Evolutionary conservation across 2,113 vertebrate species (phyloP).

Genomic region (Microcebus griseorufus): DNA sequence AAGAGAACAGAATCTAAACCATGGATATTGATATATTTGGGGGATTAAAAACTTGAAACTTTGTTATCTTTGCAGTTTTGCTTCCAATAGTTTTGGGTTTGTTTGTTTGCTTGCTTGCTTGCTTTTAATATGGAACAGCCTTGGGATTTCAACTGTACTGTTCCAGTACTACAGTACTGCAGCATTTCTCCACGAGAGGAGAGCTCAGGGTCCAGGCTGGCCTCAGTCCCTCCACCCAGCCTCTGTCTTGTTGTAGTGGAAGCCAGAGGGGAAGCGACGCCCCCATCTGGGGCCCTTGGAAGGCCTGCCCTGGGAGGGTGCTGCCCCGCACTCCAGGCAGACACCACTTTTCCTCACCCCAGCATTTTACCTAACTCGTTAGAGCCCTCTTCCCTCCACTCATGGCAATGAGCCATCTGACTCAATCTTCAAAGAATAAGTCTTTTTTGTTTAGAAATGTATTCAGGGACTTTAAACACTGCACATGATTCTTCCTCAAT

Average conservation of each 20-base stretch:
- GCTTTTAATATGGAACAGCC: not conserved
- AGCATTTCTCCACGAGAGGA: not conserved
- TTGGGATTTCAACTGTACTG: conserved; percentile 18
- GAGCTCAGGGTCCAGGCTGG: not conserved
- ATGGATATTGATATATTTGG: not conserved
- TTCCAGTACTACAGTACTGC: not conserved
- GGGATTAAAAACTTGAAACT: not conserved
- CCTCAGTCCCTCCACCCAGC: not conserved
- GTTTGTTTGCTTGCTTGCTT: not conserved
- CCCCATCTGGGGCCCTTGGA: not conserved
- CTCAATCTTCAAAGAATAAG: conserved; percentile 45
- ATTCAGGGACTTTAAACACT: not conserved
- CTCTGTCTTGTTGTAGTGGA: not conserved
- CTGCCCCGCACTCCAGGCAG: not conserved
- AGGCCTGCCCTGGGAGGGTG: not conserved
- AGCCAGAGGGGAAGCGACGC: not conserved
- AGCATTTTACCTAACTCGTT: not conserved
- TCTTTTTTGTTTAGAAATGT: not conserved
- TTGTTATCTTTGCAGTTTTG: not conserved
- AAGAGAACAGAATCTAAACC: not conserved
- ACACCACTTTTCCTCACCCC: not conserved
- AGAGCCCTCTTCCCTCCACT: not conserved
- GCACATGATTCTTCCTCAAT: conserved; percentile 2
- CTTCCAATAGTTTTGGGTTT: not conserved
- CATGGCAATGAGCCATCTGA: conserved; percentile 50